phyloP scores from a whole-genome alignment of 2,888 invertebrate species.

The Drosophila maculinotata region DNA sequence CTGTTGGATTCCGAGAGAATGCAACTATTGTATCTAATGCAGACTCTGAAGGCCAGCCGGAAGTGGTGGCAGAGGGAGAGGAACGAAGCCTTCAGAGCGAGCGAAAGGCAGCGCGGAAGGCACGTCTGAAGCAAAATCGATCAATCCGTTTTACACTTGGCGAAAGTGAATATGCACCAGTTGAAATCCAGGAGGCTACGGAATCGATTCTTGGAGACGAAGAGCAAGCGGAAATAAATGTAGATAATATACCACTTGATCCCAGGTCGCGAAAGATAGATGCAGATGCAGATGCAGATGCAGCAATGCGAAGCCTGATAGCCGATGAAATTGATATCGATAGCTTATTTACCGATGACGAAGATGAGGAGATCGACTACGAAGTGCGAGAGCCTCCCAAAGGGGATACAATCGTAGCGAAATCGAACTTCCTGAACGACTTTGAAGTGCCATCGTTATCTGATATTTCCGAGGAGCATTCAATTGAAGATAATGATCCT shows the following conservation, averaged over 20 bases:
- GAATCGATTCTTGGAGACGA: no score
- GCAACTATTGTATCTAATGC: no score
- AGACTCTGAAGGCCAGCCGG: no score
- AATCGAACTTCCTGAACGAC: slow-evolving; percentile 51
- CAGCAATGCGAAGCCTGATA: not conserved
- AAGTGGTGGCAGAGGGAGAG: no score
- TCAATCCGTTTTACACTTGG: slow-evolving; percentile 11
- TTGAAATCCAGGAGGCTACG: not conserved
- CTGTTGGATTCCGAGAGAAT: no score
- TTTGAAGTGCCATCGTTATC: slow-evolving; percentile 57
- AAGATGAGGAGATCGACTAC: not conserved
- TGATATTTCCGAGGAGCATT: slow-evolving; percentile 45
- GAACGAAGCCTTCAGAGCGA: no score
- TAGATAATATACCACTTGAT: not conserved
- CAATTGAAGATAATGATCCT: slow-evolving; percentile 6
- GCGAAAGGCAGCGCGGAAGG: slow-evolving; percentile 9
- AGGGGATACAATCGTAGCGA: slow-evolving; percentile 35
- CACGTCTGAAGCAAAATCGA: slow-evolving; percentile 4
- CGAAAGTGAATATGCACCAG: not conserved
- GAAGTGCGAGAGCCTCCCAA: not conserved
- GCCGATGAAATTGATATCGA: not conserved
- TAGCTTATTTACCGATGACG: not conserved
- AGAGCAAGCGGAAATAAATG: not conserved
- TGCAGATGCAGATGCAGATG: not conserved
- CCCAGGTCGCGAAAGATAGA: not conserved